Percentiles rank a stretch among this genome's conserved stretches.
phyloP scores from a whole-genome alignment of 2,888 invertebrate genomes.

The Dendrolimus pini region DNA sequence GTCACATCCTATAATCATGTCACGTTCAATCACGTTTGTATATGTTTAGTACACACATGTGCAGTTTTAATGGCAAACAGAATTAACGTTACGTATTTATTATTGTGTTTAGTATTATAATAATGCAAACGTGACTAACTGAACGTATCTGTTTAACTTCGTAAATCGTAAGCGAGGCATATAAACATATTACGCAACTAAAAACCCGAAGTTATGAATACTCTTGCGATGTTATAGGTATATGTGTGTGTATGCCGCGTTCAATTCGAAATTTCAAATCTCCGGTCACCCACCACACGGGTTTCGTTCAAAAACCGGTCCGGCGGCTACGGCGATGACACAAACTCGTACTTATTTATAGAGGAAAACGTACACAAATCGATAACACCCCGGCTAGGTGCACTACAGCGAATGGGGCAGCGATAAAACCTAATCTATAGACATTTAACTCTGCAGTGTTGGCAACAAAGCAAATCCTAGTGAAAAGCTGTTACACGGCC shows the following conservation, averaged over 20 bases:
- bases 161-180: slow-evolving; percentile 17
- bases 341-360: slow-evolving; percentile 69
- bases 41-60: not conserved
- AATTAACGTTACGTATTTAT: no score
- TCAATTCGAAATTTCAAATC: slow-evolving; percentile 48
- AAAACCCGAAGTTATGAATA: slow-evolving; percentile 22
- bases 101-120: no score
- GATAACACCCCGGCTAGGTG: slow-evolving; percentile 48
- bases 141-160: slow-evolving; percentile 15
- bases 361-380: slow-evolving; percentile 69
- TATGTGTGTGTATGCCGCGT: slow-evolving; percentile 16
- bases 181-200: slow-evolving; percentile 43
- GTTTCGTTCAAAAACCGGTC: slow-evolving; percentile 62
- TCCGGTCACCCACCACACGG: slow-evolving; percentile 51
- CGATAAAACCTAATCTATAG: slow-evolving; percentile 27
- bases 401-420: slow-evolving; percentile 26
- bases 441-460: slow-evolving; percentile 27
- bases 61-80: not conserved
- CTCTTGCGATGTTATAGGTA: not conserved
- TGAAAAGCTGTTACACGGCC: not conserved
- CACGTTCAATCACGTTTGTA: slow-evolving; percentile 2
- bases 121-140: slow-evolving; percentile 19
- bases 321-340: slow-evolving; percentile 48
- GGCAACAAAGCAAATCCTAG: slow-evolving; percentile 5
- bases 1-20: slow-evolving; percentile 26